Evolutionary conservation across 2,797 vertebrate genomes (phyloP).

Genomic region (Ptychadena robeensis): DNA sequence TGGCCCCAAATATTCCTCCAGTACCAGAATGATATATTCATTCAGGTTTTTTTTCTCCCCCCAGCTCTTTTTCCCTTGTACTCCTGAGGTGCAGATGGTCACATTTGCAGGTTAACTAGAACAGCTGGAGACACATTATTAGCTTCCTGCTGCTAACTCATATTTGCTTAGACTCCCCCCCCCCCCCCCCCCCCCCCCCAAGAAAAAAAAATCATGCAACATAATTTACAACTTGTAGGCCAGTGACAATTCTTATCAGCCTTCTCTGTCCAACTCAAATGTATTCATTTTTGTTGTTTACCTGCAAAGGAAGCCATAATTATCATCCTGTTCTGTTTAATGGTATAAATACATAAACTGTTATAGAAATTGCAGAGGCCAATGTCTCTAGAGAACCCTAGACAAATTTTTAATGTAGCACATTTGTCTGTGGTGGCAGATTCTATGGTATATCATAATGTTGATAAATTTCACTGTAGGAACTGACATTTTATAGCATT

Average conservation of each 20-base stretch:
- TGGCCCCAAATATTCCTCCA: slow-evolving; percentile 70
- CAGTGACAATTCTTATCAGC: slow-evolving; percentile 77
- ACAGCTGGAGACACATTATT: slow-evolving; percentile 99
- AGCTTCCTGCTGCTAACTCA: slow-evolving; percentile 97
- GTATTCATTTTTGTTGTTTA: slow-evolving; percentile 79
- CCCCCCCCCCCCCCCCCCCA: slow-evolving; percentile 76
- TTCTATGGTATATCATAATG: slow-evolving; percentile 86
- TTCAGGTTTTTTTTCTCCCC: slow-evolving; percentile 47
- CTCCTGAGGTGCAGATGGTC: slow-evolving; percentile 95
- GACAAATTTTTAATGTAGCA: slow-evolving; percentile 84
- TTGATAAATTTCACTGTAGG: slow-evolving; percentile 82
- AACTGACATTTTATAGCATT: slow-evolving; percentile 82
- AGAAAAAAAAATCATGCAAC: slow-evolving; percentile 68
- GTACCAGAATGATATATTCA: slow-evolving; percentile 61
- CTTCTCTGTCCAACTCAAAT: slow-evolving; percentile 78
- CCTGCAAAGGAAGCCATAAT: slow-evolving; percentile 83
- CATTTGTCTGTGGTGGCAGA: slow-evolving; percentile 85
- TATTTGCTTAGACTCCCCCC: slow-evolving; percentile 88
- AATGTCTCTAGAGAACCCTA: slow-evolving; percentile 80
- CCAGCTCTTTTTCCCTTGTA: slow-evolving; percentile 72
- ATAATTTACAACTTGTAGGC: slow-evolving; percentile 86
- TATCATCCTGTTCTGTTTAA: slow-evolving; percentile 85
- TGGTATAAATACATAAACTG: slow-evolving; percentile 85
- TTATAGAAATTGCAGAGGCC: slow-evolving; percentile 80
- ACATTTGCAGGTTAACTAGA: slow-evolving; percentile 99